Conservation (phyloP, 1,140 invertebrate genomes). For the Leptestheria dahalacensis region DNA sequence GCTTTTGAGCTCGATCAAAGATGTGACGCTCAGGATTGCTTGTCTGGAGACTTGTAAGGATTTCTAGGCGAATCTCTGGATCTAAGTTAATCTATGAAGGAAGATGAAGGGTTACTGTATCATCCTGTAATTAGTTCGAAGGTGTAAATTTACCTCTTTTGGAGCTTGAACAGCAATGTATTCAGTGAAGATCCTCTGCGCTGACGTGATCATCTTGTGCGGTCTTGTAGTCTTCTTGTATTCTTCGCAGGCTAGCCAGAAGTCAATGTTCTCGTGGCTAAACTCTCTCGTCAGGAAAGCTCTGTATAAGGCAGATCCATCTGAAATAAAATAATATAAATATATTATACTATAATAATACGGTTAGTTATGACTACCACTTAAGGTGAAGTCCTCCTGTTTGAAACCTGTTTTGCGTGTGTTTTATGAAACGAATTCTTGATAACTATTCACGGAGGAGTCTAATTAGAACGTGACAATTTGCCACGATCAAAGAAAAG, state of each 20-base stretch:
- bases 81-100: conserved; percentile 34
- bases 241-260: conserved; percentile 45
- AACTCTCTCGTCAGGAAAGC: conserved; percentile 41
- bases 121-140: background rate
- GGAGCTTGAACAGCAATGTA: conserved; percentile 39
- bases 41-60: conserved; percentile 26
- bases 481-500: too few relatives aligned
- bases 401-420: background rate
- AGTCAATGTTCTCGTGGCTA: conserved; percentile 46
- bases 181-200: conserved; percentile 39
- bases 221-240: conserved; percentile 31
- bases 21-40: conserved; percentile 28
- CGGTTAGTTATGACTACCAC: background rate
- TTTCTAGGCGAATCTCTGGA: conserved; percentile 32
- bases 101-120: background rate
- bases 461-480: too few relatives aligned
- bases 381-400: background rate
- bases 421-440: too few relatives aligned
- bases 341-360: conserved; percentile 7
- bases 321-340: conserved; percentile 27
- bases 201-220: conserved; percentile 32
- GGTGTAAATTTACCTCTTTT: conserved; percentile 30
- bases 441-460: too few relatives aligned
- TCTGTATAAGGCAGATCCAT: conserved; percentile 38
- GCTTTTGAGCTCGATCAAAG: conserved; percentile 39